Base-by-base conservation (phyloP, 2,113 vertebrate genomes). In the Apteryx owenii region DNA sequence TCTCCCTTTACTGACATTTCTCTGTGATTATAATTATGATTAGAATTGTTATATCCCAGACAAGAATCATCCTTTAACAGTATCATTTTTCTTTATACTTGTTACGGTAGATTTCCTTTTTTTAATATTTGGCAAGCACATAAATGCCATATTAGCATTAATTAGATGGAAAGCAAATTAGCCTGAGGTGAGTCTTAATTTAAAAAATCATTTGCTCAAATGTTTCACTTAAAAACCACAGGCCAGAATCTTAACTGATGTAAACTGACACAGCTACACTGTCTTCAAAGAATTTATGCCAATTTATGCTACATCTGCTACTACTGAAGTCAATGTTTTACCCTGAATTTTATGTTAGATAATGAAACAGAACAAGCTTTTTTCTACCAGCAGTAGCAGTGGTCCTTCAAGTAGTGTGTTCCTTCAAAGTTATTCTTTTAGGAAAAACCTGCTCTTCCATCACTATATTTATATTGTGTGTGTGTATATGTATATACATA, bases 241-340 rank as follows among this genome's bases (percentile, higher is more conserved):
- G 64, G 48, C 76, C 51, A 73, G 51, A 95, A 72, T 50, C 50
- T 42, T 76, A 88, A 77, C 50, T 89, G 79, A 64, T 18, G 7
- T 70, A 90, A 89, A 92, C 9, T 53, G 53, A 72, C 84, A 78
- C 53, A 95, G n/a, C 10, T 91, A 31, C 83, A 29, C 70, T 68
- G 42, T 69, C 54, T 70, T 72, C 14, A 8, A 16, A 60, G 75
- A 82, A 71, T 15, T 70, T 46, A 88, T 68, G 17, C 19, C n/a
- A 76, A 78, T 93, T 88, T 42, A 82, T 70, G 40, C 20, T 64
- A 86, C 72, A 90, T 73, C 81, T 91, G 81, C 81, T 64, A 68
- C 42, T 33, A 90, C 46, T 88, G 91, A 94, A 97, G 71, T 88
- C 40, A 85, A 7, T 65, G 38, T 68, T 91, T 95, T 38, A 89